Evolutionary conservation across 1,140 invertebrate species (phyloP), one percentile per base, ranked within the genome.

Genomic region (Nephotettix cincticeps): DNA sequence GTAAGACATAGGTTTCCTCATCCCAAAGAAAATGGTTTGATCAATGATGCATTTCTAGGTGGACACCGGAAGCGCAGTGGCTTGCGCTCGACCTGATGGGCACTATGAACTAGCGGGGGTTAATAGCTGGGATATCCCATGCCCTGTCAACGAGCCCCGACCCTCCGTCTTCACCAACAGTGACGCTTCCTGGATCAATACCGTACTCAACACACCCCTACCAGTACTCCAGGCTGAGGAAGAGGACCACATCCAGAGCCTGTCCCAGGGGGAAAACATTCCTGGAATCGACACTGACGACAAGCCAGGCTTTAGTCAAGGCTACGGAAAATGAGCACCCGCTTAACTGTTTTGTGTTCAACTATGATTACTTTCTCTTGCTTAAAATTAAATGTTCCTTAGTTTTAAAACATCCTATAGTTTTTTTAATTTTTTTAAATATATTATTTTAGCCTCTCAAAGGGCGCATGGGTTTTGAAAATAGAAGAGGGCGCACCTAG

Each of bases 21-120:
- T n/a, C n/a, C n/a, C n/a, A n/a, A n/a, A n/a, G n/a, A n/a, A n/a
- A n/a, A n/a, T n/a, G n/a, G n/a, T n/a, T n/a, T n/a, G n/a, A n/a
- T n/a, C 40, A 43, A 43, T 11, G n/a, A 43, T 43, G 40, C n/a
- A 11, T 68, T 64, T 69, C 0, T 51, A 76, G 84, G 90, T 92
- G 1, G 91, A 93, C 77, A 84, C 88, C 45, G 92, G 92, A 23
- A 90, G 90, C 73, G 91, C 92, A 1, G 79, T 94, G 17, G 91
- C 90, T 14, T 94, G 92, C 77, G 86, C 88, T 4, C 85, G 84
- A n/a, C 87, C 87, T 14, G 84, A 90, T 65, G 88, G 87, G 3
- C 83, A 81, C 71, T 91, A 89, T 72, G 86, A 88, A 14, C 81
- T 94, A n/a, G 82, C 86, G 73, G 92, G 91, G 61, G 82, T 93